A percentile compares a stretch with the other conserved stretches of the same genome.
These are phyloP conservation scores for Mamestra brassicae DNA, from an alignment of 2,888 invertebrate genomes.

Conservation along the genomic window DNA sequence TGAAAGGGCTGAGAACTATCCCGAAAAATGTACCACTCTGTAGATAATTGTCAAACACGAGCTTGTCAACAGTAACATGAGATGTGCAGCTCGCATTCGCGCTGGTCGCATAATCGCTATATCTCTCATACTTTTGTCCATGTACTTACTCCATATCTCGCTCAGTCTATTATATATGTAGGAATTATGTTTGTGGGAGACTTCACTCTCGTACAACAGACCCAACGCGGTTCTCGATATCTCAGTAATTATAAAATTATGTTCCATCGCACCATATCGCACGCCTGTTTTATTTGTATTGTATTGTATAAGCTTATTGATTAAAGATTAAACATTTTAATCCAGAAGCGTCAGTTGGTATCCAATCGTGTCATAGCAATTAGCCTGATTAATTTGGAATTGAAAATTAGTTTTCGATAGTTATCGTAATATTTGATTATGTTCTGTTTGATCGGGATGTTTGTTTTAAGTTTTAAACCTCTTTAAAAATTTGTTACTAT, in stretches of 20 bases:
- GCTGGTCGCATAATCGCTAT: neutral
- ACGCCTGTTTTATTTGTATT: conserved; percentile 20
- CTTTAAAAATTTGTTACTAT: conserved; percentile 6
- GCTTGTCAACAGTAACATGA: no score
- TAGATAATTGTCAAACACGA: neutral
- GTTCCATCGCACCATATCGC: conserved; percentile 7
- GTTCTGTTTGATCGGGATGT: conserved; percentile 31
- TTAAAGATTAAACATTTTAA: conserved; percentile 48
- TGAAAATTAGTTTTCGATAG: conserved; percentile 48
- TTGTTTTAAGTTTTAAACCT: conserved; percentile 20
- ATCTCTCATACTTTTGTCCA: neutral
- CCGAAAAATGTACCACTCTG: neutral
- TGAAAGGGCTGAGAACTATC: neutral
- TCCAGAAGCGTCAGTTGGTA: conserved; percentile 31
- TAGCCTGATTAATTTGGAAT: conserved; percentile 48
- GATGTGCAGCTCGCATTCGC: no score
- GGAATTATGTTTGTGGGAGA: neutral
- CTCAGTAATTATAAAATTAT: neutral
- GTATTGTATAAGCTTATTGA: conserved; percentile 32
- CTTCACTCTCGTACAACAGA: neutral
- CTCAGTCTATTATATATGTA: neutral
- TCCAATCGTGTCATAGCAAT: conserved; percentile 40
- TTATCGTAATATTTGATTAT: conserved; percentile 45
- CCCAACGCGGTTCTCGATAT: neutral
- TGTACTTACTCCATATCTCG: neutral